Conservation (phyloP, 2,888 invertebrate genomes). For the Ectropis crepuscularia region DNA sequence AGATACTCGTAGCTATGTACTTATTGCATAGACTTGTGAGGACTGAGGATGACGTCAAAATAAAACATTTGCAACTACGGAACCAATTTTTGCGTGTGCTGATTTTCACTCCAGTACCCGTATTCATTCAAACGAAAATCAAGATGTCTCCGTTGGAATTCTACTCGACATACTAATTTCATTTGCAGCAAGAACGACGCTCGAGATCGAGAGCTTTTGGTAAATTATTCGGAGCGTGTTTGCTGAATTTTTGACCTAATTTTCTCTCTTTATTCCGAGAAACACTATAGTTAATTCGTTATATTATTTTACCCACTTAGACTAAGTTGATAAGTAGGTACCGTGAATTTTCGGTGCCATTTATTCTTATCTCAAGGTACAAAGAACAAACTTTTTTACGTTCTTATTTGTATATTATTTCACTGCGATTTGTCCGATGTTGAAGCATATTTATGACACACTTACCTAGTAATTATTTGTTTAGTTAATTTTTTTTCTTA, state of each 20-base stretch:
- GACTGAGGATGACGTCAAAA: too few relatives aligned
- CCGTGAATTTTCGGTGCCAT: neutral
- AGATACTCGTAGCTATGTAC: too few relatives aligned
- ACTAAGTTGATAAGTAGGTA: slow-evolving; percentile 5
- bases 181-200: slow-evolving; percentile 38
- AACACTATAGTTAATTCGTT: slow-evolving; percentile 15
- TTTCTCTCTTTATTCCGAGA: slow-evolving; percentile 16
- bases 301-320: slow-evolving; percentile 9
- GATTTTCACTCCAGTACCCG: slow-evolving; percentile 18
- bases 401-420: too few relatives aligned
- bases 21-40: too few relatives aligned
- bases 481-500: too few relatives aligned
- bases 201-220: slow-evolving; percentile 24
- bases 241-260: slow-evolving; percentile 27
- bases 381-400: neutral
- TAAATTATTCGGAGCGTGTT: slow-evolving; percentile 35
- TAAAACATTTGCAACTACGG: too few relatives aligned
- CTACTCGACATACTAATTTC: slow-evolving; percentile 35
- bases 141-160: slow-evolving; percentile 31
- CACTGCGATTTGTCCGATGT: too few relatives aligned
- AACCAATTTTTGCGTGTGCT: neutral
- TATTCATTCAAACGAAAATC: slow-evolving; percentile 37
- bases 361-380: neutral
- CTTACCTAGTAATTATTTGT: too few relatives aligned
- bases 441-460: too few relatives aligned